Evolutionary conservation across 2,888 invertebrate species (phyloP), one percentile per base, ranked within the genome.

Genomic region (Thymelicus sylvestris): DNA sequence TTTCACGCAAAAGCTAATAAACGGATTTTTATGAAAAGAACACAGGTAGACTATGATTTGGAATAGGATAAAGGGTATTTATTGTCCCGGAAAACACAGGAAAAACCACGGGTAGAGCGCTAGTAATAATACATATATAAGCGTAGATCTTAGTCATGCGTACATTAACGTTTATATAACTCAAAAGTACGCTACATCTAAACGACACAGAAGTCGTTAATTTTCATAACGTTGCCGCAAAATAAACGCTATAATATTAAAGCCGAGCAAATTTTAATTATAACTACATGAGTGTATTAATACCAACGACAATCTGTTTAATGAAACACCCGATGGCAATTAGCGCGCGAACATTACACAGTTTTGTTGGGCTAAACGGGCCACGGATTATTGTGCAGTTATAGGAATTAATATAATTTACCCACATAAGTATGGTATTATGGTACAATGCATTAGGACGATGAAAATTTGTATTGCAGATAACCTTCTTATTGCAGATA

Each of bases 301-400:
- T 74, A 76, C 73, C 73, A 76, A 74, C 74, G 72, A 72, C 73
- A 73, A 73, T 71, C 68, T 72, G 76, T 76, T 76, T 78, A 77
- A 77, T 78, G 77, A 78, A 77, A 74, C 78, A 66, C 73, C 72
- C 74, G 73, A 59, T 72, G 75, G 74, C 74, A 76, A 76, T 75
- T 75, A 77, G 73, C 66, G 74, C 66, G 72, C 70, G 72, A 71
- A 75, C 74, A 75, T 74, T 74, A 75, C 74, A 71, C 72, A 71
- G 72, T 74, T 73, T 73, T 76, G 73, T 75, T 44, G n/a, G 10
- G 60, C 60, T 70, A 70, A 70, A 70, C 65, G 70, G 60, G 65
- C 65, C 50, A 52, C 50, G 65, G 70, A 61, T 70, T 70, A 70
- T 60, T 65, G 60, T 60, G 61, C 65, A 70, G 52, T 65, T 70